Evolutionary conservation across 2,113 vertebrate species (phyloP), one percentile per base, ranked within the genome.

Genomic region (Phrynocephalus versicolor): DNA sequence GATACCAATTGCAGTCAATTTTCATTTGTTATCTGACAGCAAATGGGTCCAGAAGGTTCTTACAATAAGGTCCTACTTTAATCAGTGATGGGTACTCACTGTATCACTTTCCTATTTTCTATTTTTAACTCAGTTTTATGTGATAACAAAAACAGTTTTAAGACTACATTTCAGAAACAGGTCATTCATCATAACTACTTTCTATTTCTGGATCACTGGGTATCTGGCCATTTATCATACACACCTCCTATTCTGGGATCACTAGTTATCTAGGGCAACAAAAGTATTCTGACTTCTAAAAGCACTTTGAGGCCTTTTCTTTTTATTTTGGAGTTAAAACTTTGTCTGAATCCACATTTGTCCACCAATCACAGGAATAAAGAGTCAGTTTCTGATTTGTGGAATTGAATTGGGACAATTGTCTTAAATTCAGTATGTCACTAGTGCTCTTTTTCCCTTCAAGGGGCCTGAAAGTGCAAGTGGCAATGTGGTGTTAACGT

Each of bases 151-250:
- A 23, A 58, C 16, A 21, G 69, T 85, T 64, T 58, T 73, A 78
- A 83, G n/a, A 64, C 74, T 33, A 55, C n/a, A 0, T 72, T 85
- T 82, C 75, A 82, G 76, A 78, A 85, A 79, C 80, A 85, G 69
- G 84, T 83, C 88, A 86, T 69, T 72, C 45, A 67, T 83, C 74
- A 58, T 51, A 85, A 81, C 51, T 25, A 79, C 21, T 65, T 78
- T 64, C 65, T 82, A 41, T 83, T 83, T 88, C 41, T 73, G 79
- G 35, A 60, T 83, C 74, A 85, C 35, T 83, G 67, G 60, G 45
- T 79, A 79, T 82, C 25, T 82, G 58, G 58, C 58, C 79, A 85
- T 76, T 85, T 85, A 85, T 85, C 84, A 85, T 80, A 79, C 15
- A 64, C n/a, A 64, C 58, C 18, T 81, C 70, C 39, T 72, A 79